A percentile compares a stretch with the other conserved stretches of the same genome.
Conservation (phyloP, 2,888 invertebrate genomes). For the Pristionchus exspectatus region DNA sequence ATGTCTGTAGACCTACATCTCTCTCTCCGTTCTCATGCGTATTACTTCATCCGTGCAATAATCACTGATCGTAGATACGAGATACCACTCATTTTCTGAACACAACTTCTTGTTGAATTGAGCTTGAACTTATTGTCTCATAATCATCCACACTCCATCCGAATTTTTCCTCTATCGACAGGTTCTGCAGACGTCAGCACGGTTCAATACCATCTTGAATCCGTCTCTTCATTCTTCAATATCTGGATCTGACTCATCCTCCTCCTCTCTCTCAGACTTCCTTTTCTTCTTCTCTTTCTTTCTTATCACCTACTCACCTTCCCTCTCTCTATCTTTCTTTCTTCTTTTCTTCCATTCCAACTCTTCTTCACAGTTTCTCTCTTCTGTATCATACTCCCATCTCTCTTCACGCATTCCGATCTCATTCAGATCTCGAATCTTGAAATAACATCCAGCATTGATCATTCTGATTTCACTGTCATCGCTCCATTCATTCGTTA, state of each 20-base stretch:
- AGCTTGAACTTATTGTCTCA: background rate
- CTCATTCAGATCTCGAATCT: background rate
- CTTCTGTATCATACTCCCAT: slow-evolving; percentile 36
- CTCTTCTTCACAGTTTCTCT: slow-evolving; percentile 15
- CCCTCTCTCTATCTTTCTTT: slow-evolving; percentile 13
- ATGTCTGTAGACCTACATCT: background rate
- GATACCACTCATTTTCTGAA: no score
- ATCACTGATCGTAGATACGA: no score
- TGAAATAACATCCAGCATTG: background rate
- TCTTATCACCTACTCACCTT: slow-evolving; percentile 54
- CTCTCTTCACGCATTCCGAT: background rate
- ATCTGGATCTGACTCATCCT: slow-evolving; percentile 41
- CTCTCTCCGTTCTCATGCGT: background rate
- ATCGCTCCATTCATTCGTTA: background rate
- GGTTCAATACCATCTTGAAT: background rate
- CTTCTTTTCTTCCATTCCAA: slow-evolving; percentile 47
- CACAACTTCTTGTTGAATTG: background rate
- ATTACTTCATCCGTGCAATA: no score
- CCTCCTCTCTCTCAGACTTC: slow-evolving; percentile 56
- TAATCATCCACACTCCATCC: background rate
- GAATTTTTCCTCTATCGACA: background rate
- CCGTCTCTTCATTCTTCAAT: background rate
- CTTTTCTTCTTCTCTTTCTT: slow-evolving; percentile 19
- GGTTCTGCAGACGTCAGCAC: background rate
- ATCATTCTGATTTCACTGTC: background rate